Evolutionary conservation across 2,797 vertebrate species (phyloP).

Genomic region (Pseudocheirus occidentalis): DNA sequence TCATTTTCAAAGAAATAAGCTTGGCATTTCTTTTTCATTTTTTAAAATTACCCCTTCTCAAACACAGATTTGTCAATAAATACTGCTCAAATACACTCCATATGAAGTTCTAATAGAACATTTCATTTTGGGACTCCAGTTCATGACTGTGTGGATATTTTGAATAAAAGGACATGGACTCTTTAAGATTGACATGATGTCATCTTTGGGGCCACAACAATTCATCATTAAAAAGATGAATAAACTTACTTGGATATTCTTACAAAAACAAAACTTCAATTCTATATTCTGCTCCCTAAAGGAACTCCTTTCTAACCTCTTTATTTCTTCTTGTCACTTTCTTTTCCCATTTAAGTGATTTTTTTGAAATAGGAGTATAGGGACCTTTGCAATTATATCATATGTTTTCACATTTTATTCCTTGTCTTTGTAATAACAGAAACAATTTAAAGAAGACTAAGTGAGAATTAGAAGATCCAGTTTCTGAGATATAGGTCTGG

Average conservation of each 20-base stretch:
- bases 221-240: conserved; percentile 13
- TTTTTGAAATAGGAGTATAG: not conserved
- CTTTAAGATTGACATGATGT: conserved; percentile 25
- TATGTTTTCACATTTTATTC: not conserved
- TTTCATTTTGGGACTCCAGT: conserved; percentile 1
- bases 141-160: not conserved
- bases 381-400: not conserved
- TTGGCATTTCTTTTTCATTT: not conserved
- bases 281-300: not conserved
- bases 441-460: not conserved
- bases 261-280: not conserved
- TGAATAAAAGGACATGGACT: not conserved
- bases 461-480: not conserved
- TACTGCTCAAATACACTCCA: not conserved
- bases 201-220: conserved; percentile 14
- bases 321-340: not conserved
- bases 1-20: not conserved
- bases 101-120: not conserved
- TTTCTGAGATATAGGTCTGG: not conserved
- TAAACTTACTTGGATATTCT: not conserved
- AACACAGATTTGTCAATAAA: conserved; percentile 29
- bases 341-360: conserved; percentile 4
- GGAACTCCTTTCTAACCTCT: not conserved
- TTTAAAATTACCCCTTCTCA: not conserved
- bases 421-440: not conserved